Conservation (phyloP, 2,113 vertebrate species). For the Chaetops frenatus region DNA sequence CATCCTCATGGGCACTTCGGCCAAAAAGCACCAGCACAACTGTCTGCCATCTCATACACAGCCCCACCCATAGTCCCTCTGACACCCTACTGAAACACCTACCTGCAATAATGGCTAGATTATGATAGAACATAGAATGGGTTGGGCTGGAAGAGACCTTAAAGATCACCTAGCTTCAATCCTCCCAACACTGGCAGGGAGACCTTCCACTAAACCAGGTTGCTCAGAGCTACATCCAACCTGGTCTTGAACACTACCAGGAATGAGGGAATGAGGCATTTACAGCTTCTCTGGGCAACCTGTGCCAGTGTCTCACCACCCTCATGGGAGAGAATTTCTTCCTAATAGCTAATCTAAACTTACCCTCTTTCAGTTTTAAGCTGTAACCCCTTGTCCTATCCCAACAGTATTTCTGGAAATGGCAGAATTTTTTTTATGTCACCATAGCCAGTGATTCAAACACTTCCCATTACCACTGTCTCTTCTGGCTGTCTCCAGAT, state of each 20-base stretch:
- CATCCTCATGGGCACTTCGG: fast-evolving
- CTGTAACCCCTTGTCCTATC: not conserved
- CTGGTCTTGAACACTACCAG: not conserved
- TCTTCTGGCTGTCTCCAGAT: not conserved
- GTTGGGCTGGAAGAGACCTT: not conserved
- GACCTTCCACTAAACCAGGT: not conserved
- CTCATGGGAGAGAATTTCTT: not conserved
- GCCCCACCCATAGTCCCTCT: too few species aligned
- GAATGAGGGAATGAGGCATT: not conserved
- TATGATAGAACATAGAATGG: not conserved
- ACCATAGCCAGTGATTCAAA: not conserved
- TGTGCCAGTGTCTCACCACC: not conserved
- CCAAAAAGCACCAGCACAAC: not conserved
- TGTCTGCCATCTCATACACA: not conserved
- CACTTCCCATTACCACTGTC: not conserved
- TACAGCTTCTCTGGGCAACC: not conserved
- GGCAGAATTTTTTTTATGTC: not conserved
- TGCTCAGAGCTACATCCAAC: not conserved
- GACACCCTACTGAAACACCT: not conserved
- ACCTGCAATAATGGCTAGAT: not conserved
- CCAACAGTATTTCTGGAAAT: not conserved
- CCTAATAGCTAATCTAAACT: not conserved
- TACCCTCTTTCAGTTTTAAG: not conserved
- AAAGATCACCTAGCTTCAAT: not conserved
- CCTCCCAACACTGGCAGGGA: not conserved